These are phyloP conservation scores for Margaritifera margaritifera DNA, from an alignment of 2,888 invertebrate species.

Conservation along the genomic window DNA sequence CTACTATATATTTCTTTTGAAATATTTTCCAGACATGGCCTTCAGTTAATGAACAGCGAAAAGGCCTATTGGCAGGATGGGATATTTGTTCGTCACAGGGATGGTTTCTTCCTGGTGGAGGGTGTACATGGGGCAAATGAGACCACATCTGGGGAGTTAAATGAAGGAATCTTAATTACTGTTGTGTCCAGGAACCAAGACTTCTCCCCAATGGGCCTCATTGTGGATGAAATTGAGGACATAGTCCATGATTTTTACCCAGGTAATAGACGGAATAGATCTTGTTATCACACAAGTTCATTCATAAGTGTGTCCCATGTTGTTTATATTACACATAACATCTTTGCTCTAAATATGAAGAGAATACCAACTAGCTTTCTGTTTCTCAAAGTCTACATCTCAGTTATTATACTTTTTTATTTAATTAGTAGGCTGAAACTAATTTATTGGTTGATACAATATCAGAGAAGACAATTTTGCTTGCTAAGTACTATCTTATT, in stretches of 20 bases:
- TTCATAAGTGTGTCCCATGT: too few relatives aligned
- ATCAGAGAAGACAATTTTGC: too few relatives aligned
- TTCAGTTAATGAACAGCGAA: constrained; percentile 40
- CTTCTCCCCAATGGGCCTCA: constrained; percentile 60
- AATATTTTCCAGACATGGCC: constrained; percentile 29
- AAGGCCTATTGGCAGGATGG: constrained; percentile 65
- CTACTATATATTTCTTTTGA: neutral
- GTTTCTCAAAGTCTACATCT: too few relatives aligned
- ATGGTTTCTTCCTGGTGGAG: constrained; percentile 49
- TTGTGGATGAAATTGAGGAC: constrained; percentile 65
- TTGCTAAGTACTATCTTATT: too few relatives aligned
- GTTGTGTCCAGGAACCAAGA: constrained; percentile 43
- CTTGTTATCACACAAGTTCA: too few relatives aligned
- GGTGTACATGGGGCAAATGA: constrained; percentile 16
- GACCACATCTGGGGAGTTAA: constrained; percentile 7
- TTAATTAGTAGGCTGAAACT: too few relatives aligned
- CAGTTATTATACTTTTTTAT: too few relatives aligned
- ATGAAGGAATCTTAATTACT: constrained; percentile 46
- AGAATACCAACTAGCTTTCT: too few relatives aligned
- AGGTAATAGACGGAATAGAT: constrained; percentile 43
- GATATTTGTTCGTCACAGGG: constrained; percentile 50
- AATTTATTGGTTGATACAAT: too few relatives aligned
- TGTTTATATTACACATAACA: too few relatives aligned
- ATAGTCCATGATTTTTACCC: constrained; percentile 64
- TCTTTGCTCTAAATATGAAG: too few relatives aligned